Percentiles rank a stretch among this genome's conserved stretches.
Conservation (phyloP, 2,888 invertebrate species). For the Gibbula magus region DNA sequence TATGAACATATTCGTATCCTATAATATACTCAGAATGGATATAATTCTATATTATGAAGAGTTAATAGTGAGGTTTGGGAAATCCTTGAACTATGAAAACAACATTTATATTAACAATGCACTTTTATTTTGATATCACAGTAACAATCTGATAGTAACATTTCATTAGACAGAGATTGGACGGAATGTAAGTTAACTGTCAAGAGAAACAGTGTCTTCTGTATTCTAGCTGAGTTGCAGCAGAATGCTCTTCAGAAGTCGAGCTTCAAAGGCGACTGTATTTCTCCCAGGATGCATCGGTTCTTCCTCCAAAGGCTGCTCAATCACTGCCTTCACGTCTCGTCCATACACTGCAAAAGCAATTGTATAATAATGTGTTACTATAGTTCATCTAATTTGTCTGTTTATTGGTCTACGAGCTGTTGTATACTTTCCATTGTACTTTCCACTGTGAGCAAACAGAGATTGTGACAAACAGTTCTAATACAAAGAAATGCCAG, state of each 20-base stretch:
- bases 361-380: neutral
- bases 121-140: no score
- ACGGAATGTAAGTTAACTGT: no score
- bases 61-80: no score
- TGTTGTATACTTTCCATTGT: neutral
- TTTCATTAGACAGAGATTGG: no score
- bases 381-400: neutral
- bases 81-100: no score
- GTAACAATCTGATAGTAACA: no score
- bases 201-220: neutral
- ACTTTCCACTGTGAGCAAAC: neutral
- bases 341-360: conserved; percentile 84
- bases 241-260: conserved; percentile 88
- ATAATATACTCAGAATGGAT: no score
- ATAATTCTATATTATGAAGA: no score
- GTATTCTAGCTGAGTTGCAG: conserved; percentile 76
- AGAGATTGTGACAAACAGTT: neutral
- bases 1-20: no score
- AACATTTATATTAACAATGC: no score
- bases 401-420: neutral
- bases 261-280: conserved; percentile 92
- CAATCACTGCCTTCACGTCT: conserved; percentile 87
- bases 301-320: conserved; percentile 86
- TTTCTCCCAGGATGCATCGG: conserved; percentile 85
- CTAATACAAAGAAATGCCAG: no score